Percentiles rank a stretch among this genome's conserved stretches.
These are phyloP conservation scores for Astreopora myriophthalma DNA, from an alignment of 64 coral and sea anemone species.

Conservation along the genomic window DNA sequence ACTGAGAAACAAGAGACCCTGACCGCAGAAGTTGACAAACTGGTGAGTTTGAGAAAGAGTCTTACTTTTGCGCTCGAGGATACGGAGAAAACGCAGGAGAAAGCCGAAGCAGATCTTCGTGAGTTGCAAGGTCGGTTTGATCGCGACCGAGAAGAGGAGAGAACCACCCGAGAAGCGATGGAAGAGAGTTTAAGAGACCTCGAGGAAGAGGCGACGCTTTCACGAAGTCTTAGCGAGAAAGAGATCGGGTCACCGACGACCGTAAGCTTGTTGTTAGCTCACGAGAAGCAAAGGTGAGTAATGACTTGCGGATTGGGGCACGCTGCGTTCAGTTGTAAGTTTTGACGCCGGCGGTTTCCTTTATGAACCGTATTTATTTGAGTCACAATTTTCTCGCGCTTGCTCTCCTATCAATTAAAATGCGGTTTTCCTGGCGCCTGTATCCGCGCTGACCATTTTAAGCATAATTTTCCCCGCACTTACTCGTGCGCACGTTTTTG, in stretches of 20 bases:
- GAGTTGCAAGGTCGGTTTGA: conserved; percentile 76
- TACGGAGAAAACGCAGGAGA: conserved; percentile 78
- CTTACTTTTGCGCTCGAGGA: conserved; percentile 77
- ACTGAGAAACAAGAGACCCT: conserved; percentile 68
- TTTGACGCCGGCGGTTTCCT: no score
- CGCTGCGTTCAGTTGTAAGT: no score
- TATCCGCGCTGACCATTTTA: no score
- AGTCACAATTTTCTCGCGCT: no score
- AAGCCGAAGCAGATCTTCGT: conserved; percentile 81
- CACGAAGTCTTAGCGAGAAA: conserved; percentile 73
- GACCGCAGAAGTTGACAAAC: conserved; percentile 48
- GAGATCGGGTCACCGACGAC: conserved; percentile 63
- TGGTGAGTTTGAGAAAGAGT: conserved; percentile 49
- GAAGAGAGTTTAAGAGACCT: conserved; percentile 85
- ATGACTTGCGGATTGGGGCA: not conserved
- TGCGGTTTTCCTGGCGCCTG: no score
- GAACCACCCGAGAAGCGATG: conserved; percentile 72
- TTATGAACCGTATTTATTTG: no score
- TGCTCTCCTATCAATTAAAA: no score
- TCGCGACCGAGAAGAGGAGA: conserved; percentile 86
- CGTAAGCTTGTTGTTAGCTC: conserved; percentile 35
- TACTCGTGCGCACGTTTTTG: no score
- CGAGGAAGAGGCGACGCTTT: conserved; percentile 86
- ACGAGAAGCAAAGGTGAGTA: conserved; percentile 39
- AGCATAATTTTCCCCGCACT: no score